Base-by-base conservation (phyloP, 2,797 vertebrate species). In the Tapera naevia region DNA sequence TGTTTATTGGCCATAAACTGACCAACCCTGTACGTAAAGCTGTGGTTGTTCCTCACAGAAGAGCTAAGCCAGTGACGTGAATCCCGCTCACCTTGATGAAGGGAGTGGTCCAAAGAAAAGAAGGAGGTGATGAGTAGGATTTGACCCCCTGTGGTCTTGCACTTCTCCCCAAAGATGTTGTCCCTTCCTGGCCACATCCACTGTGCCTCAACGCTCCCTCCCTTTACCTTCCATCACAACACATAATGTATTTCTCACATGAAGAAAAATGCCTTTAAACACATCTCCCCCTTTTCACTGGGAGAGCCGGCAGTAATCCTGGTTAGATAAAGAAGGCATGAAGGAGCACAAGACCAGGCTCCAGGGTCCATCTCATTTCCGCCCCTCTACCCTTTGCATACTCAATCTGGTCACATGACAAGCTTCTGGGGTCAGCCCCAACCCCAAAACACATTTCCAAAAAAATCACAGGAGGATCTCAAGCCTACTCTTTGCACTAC, bases 1-100 rank as follows among this genome's bases (percentile, higher is more conserved):
- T 71, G 88, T 92, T 96, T 95, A 90, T 97, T 96, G 95, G 85
- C 89, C 85, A 84, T 90, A 94, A 96, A 95, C 67, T 96, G 96
- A 92, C 95, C 88, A 78, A 53, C 58, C 43, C n/a, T 75, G 73
- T 89, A 84, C 0, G 0, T 80, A 80, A 79, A 25, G 72, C 80
- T 95, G 94, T 51, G 96, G 94, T 61, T 81, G 30, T 7, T 94
- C 91, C 83, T 88, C 80, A 46, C 50, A 58, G 78, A 72, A 96
- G 75, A 66, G 66, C 88, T 24, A 45, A 89, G 64, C 45, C 80
- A 79, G 64, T 12, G 21, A 64, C n/a, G 28, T 11, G 60, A 58
- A 81, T 80, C 75, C 65, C 5, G 7, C 80, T 95, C 86, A 93
- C 92, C 92, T 95, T 71, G 9, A 46, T 39, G 45, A 61, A 57